These are phyloP conservation scores for Hetaerina titia DNA, from an alignment of 2,888 invertebrate species.

Conservation along the genomic window DNA sequence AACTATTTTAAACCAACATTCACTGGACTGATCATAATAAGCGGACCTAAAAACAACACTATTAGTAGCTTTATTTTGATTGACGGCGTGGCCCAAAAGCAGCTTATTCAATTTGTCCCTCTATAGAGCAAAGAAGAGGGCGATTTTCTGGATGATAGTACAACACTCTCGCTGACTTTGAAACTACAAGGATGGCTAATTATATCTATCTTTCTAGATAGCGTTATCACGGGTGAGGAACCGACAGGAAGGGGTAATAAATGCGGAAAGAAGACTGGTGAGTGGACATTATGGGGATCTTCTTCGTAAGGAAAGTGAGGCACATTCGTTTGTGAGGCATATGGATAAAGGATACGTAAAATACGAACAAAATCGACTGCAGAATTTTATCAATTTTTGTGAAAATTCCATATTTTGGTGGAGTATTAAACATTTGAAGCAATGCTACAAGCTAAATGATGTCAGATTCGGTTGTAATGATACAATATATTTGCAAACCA, in stretches of 20 bases:
- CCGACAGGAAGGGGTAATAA: conserved; percentile 8
- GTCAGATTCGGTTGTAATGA: too few relatives aligned
- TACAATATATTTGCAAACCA: too few relatives aligned
- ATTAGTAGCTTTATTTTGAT: too few relatives aligned
- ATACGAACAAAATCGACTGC: not conserved
- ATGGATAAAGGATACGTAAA: not conserved
- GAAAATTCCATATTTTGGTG: too few relatives aligned
- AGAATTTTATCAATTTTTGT: too few relatives aligned
- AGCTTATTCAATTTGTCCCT: too few relatives aligned
- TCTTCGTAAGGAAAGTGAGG: not conserved
- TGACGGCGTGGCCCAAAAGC: too few relatives aligned
- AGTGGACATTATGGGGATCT: not conserved
- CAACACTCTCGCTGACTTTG: not conserved
- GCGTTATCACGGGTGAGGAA: not conserved
- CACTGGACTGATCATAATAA: too few relatives aligned
- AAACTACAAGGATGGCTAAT: conserved; percentile 3
- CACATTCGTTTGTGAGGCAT: not conserved
- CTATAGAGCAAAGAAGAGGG: not conserved
- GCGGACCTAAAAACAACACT: too few relatives aligned
- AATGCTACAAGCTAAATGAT: too few relatives aligned
- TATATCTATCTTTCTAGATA: not conserved
- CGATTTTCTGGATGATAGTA: not conserved
- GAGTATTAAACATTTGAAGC: too few relatives aligned
- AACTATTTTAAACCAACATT: too few relatives aligned
- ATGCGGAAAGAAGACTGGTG: not conserved